These are phyloP conservation scores for Callyntrura sp. DNA, from an alignment of 2,888 invertebrate genomes.

Conservation along the genomic window DNA sequence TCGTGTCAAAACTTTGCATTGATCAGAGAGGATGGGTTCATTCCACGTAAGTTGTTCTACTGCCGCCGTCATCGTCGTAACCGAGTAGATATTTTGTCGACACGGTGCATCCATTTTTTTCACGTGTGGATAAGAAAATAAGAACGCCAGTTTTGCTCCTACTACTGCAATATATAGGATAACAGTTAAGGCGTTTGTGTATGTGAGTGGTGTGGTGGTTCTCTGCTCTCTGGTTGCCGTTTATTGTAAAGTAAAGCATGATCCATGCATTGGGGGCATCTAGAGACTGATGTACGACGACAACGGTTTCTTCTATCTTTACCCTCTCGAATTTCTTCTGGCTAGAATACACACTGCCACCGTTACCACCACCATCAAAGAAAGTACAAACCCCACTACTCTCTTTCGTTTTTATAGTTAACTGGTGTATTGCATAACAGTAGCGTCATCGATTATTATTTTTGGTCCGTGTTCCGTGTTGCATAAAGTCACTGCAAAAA, in stretches of 20 bases:
- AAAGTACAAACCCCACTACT: not conserved
- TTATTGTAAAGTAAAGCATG: not conserved
- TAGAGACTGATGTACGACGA: slow-evolving; percentile 11
- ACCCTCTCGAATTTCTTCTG: not conserved
- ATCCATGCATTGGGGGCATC: slow-evolving; percentile 16
- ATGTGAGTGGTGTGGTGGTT: not conserved
- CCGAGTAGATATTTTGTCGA: slow-evolving; percentile 8
- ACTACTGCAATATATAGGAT: not conserved
- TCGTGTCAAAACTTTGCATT: not conserved
- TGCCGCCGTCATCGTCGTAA: not conserved
- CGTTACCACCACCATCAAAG: not conserved
- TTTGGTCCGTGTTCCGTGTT: slow-evolving; percentile 23
- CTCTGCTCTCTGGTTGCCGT: not conserved
- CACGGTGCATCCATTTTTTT: slow-evolving; percentile 20
- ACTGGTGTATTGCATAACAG: not conserved
- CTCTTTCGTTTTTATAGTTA: not conserved
- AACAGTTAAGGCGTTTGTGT: not conserved
- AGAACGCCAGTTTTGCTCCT: not conserved
- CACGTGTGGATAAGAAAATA: not conserved
- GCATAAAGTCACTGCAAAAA: slow-evolving; percentile 6
- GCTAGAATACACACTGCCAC: not conserved
- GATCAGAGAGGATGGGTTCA: slow-evolving; percentile 16
- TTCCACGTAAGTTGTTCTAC: not conserved
- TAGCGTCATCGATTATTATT: slow-evolving; percentile 41
- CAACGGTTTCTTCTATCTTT: not conserved